phyloP scores from a whole-genome alignment of 1,140 invertebrate genomes.

The Tribolium castaneum region DNA sequence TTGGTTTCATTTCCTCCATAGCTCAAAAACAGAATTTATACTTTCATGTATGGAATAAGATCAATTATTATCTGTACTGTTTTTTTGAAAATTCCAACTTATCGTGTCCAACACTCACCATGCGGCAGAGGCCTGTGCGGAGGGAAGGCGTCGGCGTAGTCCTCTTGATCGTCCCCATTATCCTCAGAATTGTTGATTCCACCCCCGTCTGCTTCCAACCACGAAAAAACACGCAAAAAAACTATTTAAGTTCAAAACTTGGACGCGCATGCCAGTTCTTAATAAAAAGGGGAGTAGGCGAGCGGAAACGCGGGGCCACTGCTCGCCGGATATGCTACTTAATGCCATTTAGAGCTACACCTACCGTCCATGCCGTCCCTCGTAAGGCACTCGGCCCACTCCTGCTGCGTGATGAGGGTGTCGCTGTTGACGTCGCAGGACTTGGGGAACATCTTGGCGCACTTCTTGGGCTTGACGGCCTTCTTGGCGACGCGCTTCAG shows the following conservation, averaged over 20 bases:
- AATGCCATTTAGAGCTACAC: conserved; percentile 53
- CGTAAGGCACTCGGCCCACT: conserved; percentile 87
- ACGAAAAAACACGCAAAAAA: conserved; percentile 84
- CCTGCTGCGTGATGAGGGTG: conserved; percentile 74
- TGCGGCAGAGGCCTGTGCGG: conserved; percentile 55
- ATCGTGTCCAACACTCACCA: conserved; percentile 53
- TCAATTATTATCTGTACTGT: too few relatives aligned
- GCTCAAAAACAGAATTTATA: too few relatives aligned
- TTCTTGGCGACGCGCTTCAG: conserved; percentile 84
- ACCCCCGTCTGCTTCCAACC: conserved; percentile 77
- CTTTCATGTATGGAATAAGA: too few relatives aligned
- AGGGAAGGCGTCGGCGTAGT: conserved; percentile 44
- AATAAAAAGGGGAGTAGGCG: conserved; percentile 40
- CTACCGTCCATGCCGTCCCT: conserved; percentile 71
- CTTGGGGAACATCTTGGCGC: conserved; percentile 87
- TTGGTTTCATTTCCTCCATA: too few relatives aligned
- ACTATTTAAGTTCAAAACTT: conserved; percentile 71
- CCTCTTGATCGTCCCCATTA: conserved; percentile 60
- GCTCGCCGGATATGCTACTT: conserved; percentile 33
- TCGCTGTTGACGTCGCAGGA: conserved; percentile 87
- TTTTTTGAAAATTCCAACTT: too few relatives aligned
- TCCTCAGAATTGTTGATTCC: conserved; percentile 52
- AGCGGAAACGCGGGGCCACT: conserved; percentile 22
- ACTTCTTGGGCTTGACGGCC: conserved; percentile 87
- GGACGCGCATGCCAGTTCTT: conserved; percentile 56